Base-by-base conservation (phyloP, 2,888 invertebrate species). In the Melanotus villosus region DNA sequence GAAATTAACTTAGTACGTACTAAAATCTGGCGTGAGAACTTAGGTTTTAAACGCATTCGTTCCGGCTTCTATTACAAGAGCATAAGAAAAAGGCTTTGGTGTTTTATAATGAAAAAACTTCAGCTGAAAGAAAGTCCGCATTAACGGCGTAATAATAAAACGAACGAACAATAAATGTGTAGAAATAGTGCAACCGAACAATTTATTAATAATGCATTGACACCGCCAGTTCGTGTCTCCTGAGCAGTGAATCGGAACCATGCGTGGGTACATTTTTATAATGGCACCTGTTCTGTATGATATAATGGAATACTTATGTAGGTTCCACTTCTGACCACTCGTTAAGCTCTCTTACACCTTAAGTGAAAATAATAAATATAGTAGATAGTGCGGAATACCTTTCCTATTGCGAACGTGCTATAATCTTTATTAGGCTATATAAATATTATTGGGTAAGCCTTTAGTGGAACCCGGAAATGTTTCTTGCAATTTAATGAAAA, bases 221-320 rank as follows among this genome's bases (percentile, higher is more conserved):
- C 79, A 77, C 77, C 62, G 70, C 72, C n/a, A 62, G 77, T 71
- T 72, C 70, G 69, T 73, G 74, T 77, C 73, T 74, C 65, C 56
- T 41, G 70, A 50, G 73, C 81, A 81, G 76, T 78, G 81, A 73
- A 79, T 79, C 81, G 81, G 80, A 81, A 82, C 82, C 78, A 74
- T 80, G 82, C 82, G 82, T 82, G 81, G 82, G 82, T 78, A 77
- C 73, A 81, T 80, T 82, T 82, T 82, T 82, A 82, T 82, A 82
- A 82, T 81, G 76, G 81, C 82, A 82, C 83, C 81, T 82, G 83
- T 82, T 81, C 78, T 74, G 57, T 81, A 81, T 82, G 82, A 83
- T 81, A 83, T 83, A 83, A 82, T 82, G 83, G 81, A 82, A 81
- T 81, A 81, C 80, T 80, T 79, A 79, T 81, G 80, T 81, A 75